Conservation (phyloP, 2,113 vertebrate genomes). For the Todiramphus saurophagus region DNA sequence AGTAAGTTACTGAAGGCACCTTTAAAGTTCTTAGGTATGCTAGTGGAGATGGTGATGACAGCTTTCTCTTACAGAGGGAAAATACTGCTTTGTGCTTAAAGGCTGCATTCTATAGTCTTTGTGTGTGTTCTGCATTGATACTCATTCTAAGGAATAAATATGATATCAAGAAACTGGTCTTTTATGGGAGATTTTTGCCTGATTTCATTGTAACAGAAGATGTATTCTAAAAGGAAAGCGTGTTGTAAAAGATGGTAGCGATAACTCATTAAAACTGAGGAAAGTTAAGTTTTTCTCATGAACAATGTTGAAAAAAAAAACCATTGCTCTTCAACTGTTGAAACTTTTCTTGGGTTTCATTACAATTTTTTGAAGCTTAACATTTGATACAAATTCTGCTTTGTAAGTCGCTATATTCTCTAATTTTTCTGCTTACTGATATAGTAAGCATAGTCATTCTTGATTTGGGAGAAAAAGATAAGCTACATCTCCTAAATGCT, state of each 20-base stretch:
- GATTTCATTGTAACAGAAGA: not conserved
- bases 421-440: not conserved
- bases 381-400: not conserved
- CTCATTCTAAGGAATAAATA: not conserved
- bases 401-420: not conserved
- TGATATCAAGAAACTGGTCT: not conserved
- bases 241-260: not conserved
- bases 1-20: not conserved
- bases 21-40: not conserved
- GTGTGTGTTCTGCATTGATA: not conserved
- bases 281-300: not conserved
- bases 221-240: not conserved
- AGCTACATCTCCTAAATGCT: not conserved
- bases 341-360: not conserved
- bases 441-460: not conserved
- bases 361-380: not conserved
- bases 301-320: not conserved
- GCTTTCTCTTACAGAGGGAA: not conserved
- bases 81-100: not conserved
- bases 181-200: not conserved
- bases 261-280: not conserved
- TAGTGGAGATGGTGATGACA: not conserved
- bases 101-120: not conserved
- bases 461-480: not conserved
- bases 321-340: not conserved